phyloP scores from a whole-genome alignment of 2,113 vertebrate genomes.

The Myotis yumanensis region DNA sequence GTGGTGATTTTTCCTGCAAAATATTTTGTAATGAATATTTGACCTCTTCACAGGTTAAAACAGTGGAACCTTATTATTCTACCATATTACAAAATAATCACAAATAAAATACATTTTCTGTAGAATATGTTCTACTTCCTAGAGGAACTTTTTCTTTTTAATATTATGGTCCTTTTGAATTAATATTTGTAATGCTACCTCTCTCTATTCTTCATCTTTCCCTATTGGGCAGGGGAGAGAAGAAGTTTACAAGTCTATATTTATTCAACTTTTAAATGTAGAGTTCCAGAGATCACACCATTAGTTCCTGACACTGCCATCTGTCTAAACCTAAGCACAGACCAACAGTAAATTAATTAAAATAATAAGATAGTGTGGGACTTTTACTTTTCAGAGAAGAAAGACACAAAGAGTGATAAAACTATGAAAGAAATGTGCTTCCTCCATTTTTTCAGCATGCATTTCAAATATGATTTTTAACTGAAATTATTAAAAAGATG shows the following conservation, averaged over 20 bases:
- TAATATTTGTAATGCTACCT: not conserved
- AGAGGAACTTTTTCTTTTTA: not conserved
- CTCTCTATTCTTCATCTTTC: not conserved
- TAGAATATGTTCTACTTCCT: not conserved
- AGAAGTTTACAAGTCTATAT: not conserved
- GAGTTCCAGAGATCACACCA: not conserved
- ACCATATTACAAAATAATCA: not conserved
- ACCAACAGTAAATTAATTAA: not conserved
- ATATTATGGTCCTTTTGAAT: not conserved
- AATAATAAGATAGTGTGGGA: not conserved
- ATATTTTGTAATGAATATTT: conserved; percentile 56
- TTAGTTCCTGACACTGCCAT: not conserved
- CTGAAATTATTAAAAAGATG: not conserved
- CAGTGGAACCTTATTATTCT: not conserved
- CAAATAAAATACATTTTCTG: not conserved
- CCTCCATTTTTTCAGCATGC: conserved; percentile 22
- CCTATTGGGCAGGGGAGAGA: not conserved
- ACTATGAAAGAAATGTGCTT: not conserved
- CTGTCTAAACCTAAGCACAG: not conserved
- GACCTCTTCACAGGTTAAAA: not conserved
- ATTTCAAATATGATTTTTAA: conserved; percentile 23
- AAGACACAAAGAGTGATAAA: conserved; percentile 8
- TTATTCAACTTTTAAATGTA: not conserved
- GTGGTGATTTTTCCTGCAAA: conserved; percentile 73
- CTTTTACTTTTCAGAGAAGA: conserved; percentile 31